These are phyloP conservation scores for Lichenostomus cassidix DNA, from an alignment of 2,113 vertebrate genomes.

Conservation along the genomic window DNA sequence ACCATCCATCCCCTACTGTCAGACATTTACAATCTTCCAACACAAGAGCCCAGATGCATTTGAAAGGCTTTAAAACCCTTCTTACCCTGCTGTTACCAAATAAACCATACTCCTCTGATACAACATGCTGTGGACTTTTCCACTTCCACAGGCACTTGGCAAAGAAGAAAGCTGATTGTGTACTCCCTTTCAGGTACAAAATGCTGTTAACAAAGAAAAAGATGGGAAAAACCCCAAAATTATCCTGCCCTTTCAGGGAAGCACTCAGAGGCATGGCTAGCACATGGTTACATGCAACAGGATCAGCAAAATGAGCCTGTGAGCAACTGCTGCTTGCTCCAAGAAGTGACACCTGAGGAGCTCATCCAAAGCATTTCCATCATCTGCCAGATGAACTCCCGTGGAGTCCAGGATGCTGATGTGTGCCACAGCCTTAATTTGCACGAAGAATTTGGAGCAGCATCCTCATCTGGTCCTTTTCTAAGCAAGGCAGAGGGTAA, in stretches of 20 bases:
- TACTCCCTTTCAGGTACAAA: background rate
- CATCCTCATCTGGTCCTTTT: background rate
- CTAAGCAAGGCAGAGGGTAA: background rate
- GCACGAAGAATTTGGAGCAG: background rate
- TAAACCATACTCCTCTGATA: background rate
- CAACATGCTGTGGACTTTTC: background rate
- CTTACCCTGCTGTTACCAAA: background rate
- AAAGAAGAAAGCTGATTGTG: fast-evolving
- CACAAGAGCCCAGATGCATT: background rate
- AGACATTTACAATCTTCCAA: background rate
- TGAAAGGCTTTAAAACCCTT: background rate
- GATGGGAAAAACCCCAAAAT: background rate
- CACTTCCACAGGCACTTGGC: background rate
- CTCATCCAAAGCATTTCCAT: background rate
- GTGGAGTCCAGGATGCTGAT: fast-evolving
- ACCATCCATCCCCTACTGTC: background rate
- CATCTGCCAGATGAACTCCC: background rate
- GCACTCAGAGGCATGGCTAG: background rate
- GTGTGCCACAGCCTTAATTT: background rate
- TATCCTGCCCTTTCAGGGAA: background rate
- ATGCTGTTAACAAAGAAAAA: background rate
- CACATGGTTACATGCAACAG: background rate
- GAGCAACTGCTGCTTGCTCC: background rate
- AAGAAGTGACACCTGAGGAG: background rate
- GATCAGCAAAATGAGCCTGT: background rate